These are phyloP conservation scores for Cryptus viduatorius DNA, from an alignment of 2,888 invertebrate genomes.

Conservation along the genomic window DNA sequence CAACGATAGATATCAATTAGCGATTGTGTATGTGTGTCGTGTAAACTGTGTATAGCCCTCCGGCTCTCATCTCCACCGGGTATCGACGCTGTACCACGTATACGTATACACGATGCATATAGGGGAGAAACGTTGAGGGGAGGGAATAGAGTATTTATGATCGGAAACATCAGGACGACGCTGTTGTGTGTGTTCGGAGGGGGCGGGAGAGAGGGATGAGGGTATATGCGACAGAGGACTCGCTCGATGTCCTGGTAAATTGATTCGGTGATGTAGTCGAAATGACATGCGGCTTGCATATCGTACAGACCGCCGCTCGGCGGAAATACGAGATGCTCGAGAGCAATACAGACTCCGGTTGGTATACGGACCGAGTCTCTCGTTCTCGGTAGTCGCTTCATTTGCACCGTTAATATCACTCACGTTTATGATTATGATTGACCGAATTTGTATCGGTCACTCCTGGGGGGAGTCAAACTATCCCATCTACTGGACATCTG, in stretches of 20 bases:
- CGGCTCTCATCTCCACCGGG: slow-evolving; percentile 47
- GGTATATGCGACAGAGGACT: slow-evolving; percentile 25
- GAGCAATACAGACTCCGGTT: slow-evolving; percentile 19
- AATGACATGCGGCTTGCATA: slow-evolving; percentile 60
- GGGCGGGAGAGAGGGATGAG: background rate
- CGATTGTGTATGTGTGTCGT: slow-evolving; percentile 34
- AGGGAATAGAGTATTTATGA: slow-evolving; percentile 59
- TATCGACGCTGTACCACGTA: slow-evolving; percentile 8
- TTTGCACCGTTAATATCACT: slow-evolving; percentile 65
- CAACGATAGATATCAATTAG: slow-evolving; percentile 66
- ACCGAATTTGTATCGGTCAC: slow-evolving; percentile 63
- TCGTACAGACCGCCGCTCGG: background rate
- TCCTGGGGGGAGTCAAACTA: slow-evolving; percentile 2
- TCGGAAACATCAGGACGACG: slow-evolving; percentile 61
- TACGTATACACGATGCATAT: background rate
- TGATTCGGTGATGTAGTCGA: slow-evolving; percentile 63
- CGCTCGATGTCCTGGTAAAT: slow-evolving; percentile 62
- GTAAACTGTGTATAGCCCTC: slow-evolving; percentile 22
- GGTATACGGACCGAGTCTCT: slow-evolving; percentile 27
- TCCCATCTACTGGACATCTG: slow-evolving; percentile 34
- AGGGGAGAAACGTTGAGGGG: background rate
- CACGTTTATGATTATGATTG: slow-evolving; percentile 63
- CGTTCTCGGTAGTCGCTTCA: slow-evolving; percentile 47
- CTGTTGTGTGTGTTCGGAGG: slow-evolving; percentile 26
- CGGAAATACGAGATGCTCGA: slow-evolving; percentile 56